Percentiles rank a stretch among this genome's conserved stretches.
phyloP scores from a whole-genome alignment of 1,140 invertebrate species.

The Neotoxoptera formosana region DNA sequence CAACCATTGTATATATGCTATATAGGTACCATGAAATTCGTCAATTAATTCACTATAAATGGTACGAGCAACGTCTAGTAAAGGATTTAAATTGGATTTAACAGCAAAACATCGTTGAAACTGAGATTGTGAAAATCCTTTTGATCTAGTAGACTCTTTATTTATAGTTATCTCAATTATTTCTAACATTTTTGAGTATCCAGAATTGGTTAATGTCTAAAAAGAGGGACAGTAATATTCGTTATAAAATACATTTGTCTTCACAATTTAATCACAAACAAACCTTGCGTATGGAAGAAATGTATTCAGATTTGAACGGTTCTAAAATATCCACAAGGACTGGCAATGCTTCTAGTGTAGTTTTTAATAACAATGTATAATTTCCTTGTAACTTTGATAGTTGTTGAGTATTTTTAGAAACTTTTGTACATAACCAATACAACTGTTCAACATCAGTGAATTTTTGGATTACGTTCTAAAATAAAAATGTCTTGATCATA shows the following conservation, averaged over 20 bases:
- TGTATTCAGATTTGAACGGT: conserved; percentile 36
- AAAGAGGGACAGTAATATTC: not conserved
- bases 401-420: conserved; percentile 68
- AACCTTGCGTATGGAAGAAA: conserved; percentile 38
- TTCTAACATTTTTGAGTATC: conserved; percentile 70
- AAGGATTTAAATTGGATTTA: conserved; percentile 75
- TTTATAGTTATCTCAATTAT: conserved; percentile 75
- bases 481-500: conserved; percentile 56
- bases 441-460: conserved; percentile 73
- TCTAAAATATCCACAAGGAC: conserved; percentile 65
- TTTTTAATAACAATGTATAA: conserved; percentile 80
- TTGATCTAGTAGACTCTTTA: conserved; percentile 75
- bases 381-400: conserved; percentile 80
- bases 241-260: not conserved
- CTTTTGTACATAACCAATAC: conserved; percentile 69
- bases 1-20: not conserved
- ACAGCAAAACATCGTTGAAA: conserved; percentile 87
- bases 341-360: conserved; percentile 76
- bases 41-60: conserved; percentile 80
- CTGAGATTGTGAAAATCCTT: conserved; percentile 72
- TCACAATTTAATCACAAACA: not conserved
- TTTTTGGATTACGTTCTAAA: conserved; percentile 66
- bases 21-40: conserved; percentile 73
- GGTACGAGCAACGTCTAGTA: conserved; percentile 80
- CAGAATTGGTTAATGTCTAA: conserved; percentile 65